These are phyloP conservation scores for Solenopsis invicta DNA, from an alignment of 1,140 invertebrate genomes.

Conservation along the genomic window DNA sequence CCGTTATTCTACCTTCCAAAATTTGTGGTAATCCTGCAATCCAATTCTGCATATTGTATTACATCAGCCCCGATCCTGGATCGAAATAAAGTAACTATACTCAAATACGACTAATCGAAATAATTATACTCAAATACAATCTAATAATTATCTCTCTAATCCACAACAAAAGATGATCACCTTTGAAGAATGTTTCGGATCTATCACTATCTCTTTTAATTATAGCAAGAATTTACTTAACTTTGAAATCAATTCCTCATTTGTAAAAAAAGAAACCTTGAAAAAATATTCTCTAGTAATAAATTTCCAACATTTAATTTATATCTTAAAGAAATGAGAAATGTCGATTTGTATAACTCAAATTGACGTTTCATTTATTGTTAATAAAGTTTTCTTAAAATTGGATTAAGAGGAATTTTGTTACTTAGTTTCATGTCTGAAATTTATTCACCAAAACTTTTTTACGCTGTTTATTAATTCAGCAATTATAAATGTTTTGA, in stretches of 20 bases:
- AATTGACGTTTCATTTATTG: neutral
- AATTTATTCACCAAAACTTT: neutral
- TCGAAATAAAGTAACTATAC: constrained; percentile 6
- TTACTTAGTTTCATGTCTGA: neutral
- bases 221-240: neutral
- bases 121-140: constrained; percentile 1
- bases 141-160: constrained; percentile 12
- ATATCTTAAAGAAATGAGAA: constrained; percentile 1
- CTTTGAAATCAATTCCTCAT: neutral
- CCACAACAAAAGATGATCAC: neutral
- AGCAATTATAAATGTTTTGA: neutral
- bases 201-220: neutral
- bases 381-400: neutral
- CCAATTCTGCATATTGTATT: constrained; percentile 82
- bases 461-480: neutral
- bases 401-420: neutral
- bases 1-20: constrained; percentile 86
- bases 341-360: neutral
- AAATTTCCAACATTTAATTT: constrained; percentile 12
- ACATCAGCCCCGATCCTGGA: constrained; percentile 40
- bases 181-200: neutral
- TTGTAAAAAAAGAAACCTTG: neutral
- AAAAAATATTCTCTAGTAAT: neutral
- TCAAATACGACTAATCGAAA: neutral
- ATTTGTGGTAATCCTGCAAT: constrained; percentile 83